A percentile compares a stretch with the other conserved stretches of the same genome.
Evolutionary conservation across 2,888 invertebrate species (phyloP).

Genomic region (Drosophila prolongata): DNA sequence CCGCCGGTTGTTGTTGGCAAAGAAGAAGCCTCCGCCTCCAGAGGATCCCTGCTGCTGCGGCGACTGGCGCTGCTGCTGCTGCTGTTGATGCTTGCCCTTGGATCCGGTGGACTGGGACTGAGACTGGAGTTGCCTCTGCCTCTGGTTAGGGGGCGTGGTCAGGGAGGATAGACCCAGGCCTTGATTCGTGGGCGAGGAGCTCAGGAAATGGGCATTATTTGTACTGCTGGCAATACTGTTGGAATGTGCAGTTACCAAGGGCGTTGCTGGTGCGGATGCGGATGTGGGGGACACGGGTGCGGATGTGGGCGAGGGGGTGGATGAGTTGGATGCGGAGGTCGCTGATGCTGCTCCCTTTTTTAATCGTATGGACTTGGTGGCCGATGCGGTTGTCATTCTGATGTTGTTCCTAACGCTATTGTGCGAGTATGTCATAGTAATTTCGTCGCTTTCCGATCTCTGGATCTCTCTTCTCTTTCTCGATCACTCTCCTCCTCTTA

Average conservation of each 20-base stretch:
- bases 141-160: constrained; percentile 59
- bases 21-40: constrained; percentile 54
- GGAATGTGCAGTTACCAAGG: constrained; percentile 83
- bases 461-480: constrained; percentile 31
- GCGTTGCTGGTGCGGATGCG: constrained; percentile 68
- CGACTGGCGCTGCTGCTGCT: constrained; percentile 59
- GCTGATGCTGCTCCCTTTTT: constrained; percentile 69
- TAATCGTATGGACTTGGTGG: constrained; percentile 80
- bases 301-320: constrained; percentile 45
- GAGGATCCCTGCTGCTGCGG: constrained; percentile 66
- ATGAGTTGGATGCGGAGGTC: constrained; percentile 35
- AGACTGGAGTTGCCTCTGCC: constrained; percentile 40
- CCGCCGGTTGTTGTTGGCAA: constrained; percentile 60
- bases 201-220: constrained; percentile 69
- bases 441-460: constrained; percentile 51
- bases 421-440: constrained; percentile 85
- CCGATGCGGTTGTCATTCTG: constrained; percentile 83
- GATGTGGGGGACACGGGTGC: constrained; percentile 32
- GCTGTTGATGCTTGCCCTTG: constrained; percentile 56
- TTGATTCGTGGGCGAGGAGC: constrained; percentile 72
- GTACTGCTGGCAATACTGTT: constrained; percentile 85
- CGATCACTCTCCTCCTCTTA: constrained; percentile 38
- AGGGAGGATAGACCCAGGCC: constrained; percentile 51
- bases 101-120: constrained; percentile 48
- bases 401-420: constrained; percentile 84